Base-by-base conservation (phyloP, 2,888 invertebrate species). In the Drosophila leonis region DNA sequence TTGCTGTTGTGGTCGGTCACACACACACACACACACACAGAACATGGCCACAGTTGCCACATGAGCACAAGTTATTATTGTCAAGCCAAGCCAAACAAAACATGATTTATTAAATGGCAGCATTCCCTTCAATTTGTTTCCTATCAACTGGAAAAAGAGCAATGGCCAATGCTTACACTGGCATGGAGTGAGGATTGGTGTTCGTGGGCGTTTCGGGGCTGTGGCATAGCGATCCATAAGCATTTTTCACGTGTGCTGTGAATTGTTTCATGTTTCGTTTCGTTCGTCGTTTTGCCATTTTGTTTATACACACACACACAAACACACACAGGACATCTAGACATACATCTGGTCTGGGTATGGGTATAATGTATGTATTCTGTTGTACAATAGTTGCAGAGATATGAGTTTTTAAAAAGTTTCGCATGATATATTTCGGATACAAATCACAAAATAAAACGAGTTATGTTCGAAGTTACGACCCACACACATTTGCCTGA, bases 71-170 rank as follows among this genome's bases (percentile, higher is more conserved):
- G 88, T 84, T 86, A 86, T 86, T 86, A 88, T 84, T 84, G 89
- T 87, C 89, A 84, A 82, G 90, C 77, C 87, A 72, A 87, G 84
- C 80, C 87, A 87, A 87, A 84, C 89, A 84, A 88, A 84, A 85
- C 88, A 86, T 86, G 86, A 86, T 86, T 86, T 86, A 86, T 86
- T 86, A 90, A 90, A 90, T 83, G 88, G 83, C 83, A 82, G 81
- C 74, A 86, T 86, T 86, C 86, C 83, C 86, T 90, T 90, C 90
- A 86, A 86, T 86, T 86, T 90, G 86, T 86, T 86, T 90, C 86
- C 88, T 88, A 90, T 90, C 85, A 81, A 87, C 84, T 89, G 90
- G 84, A 85, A 87, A 89, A 84, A 87, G 80, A 78, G 72, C 80
- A 80, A 80, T 66, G 70, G 82, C 68, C 82, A 75, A 81, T 60